Evolutionary conservation across 2,797 vertebrate genomes (phyloP), one percentile per base, ranked within the genome.

Genomic region (Lepilemur ruficaudatus): DNA sequence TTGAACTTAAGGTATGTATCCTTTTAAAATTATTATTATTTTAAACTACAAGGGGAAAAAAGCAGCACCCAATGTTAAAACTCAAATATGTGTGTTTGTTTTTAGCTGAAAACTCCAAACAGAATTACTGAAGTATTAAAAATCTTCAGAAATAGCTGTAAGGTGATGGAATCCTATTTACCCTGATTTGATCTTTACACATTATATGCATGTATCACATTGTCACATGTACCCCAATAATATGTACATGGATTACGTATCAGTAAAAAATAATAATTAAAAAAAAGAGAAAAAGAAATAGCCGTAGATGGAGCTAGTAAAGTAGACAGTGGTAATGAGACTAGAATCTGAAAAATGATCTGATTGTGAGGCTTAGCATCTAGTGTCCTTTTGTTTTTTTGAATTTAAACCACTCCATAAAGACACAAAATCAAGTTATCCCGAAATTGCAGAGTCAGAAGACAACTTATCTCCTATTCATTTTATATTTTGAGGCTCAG

Each of bases 91-190:
- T 48, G 1, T 82, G 10, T 48, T 76, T 89, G 38, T 43, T 89
- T 94, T 91, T 70, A 87, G 70, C 28, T 84, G 55, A 76, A 94
- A 88, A 95, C 35, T 93, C n/a, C 17, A 72, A 79, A 79, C 32
- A 75, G 73, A 93, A 86, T 88, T 70, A 67, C 50, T 23, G 35
- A 96, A 80, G 30, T 35, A 59, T 82, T 69, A 30, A 87, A 85
- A 82, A 67, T 65, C 52, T 94, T 88, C 38, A 83, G 35, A 83
- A 91, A 59, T 23, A 52, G 17, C 1, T 63, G 23, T 32, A 20
- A 79, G 23, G 8, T 57, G 50, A 55, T 38, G n/a, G n/a, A 35
- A 35, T 79, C 76, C 14, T 22, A 38, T 25, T 25, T 79, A 79
- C 2, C 7, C 50, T 79, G 76, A 79, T 79, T 57, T 10, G 30